Conservation (phyloP, 2,797 vertebrate species). For the Alcedo atthis region DNA sequence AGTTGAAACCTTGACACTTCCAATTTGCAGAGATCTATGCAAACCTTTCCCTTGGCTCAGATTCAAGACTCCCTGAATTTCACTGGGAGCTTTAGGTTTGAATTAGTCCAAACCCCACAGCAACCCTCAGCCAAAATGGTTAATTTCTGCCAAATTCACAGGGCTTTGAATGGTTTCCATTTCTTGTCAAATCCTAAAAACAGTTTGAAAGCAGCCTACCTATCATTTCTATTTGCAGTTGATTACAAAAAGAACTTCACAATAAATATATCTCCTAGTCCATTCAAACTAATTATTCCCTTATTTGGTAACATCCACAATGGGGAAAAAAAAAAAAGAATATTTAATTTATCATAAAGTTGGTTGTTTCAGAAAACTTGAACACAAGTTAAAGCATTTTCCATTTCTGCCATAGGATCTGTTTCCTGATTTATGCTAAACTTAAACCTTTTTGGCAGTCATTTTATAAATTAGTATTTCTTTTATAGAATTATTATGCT, state of each 20-base stretch:
- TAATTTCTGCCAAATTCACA: constrained; percentile 61
- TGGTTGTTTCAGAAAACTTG: constrained; percentile 56
- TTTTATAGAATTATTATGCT: constrained; percentile 38
- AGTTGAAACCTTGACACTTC: constrained; percentile 61
- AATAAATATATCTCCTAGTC: constrained; percentile 51
- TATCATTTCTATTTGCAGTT: constrained; percentile 58
- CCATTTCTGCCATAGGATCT: background rate
- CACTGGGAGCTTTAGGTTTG: constrained; percentile 29
- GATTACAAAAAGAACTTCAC: constrained; percentile 42
- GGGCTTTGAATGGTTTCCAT: constrained; percentile 58
- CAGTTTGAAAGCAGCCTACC: constrained; percentile 23
- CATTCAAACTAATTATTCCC: background rate
- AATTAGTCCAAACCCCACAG: constrained; percentile 9
- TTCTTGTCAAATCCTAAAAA: constrained; percentile 61
- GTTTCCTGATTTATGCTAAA: background rate
- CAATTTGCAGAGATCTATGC: constrained; percentile 58
- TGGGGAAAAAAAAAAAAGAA: background rate
- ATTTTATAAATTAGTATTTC: constrained; percentile 25
- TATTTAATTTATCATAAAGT: constrained; percentile 58
- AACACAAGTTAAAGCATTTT: background rate
- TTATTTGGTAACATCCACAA: constrained; percentile 41
- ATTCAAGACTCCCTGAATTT: constrained; percentile 44
- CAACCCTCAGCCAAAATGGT: constrained; percentile 33
- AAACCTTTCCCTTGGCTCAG: constrained; percentile 41
- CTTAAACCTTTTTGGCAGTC: background rate